Conservation (phyloP, 2,113 vertebrate genomes). For the Manacus vitellinus region DNA sequence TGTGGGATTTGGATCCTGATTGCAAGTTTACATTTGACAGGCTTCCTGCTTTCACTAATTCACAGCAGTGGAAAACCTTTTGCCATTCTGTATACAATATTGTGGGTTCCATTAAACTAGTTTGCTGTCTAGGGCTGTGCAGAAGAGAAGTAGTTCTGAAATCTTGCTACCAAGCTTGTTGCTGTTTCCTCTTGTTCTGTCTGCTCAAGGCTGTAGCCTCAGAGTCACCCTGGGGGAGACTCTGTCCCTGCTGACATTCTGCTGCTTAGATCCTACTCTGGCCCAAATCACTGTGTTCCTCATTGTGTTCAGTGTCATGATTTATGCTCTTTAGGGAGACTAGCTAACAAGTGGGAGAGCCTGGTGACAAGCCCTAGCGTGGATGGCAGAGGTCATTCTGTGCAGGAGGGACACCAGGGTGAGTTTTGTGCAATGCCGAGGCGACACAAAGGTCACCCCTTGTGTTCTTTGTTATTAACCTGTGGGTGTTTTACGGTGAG, state of each 20-base stretch:
- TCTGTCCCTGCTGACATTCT: background rate
- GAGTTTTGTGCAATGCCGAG: no score
- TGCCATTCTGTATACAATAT: background rate
- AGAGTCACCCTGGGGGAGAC: background rate
- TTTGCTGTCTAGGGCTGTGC: background rate
- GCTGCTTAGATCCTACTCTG: background rate
- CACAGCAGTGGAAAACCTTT: background rate
- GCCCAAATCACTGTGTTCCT: background rate
- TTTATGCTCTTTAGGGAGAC: background rate
- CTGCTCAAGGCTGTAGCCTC: background rate
- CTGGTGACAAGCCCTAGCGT: background rate
- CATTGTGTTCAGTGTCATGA: background rate
- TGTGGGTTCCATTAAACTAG: background rate
- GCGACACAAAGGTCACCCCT: background rate
- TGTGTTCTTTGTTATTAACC: background rate
- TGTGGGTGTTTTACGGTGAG: rapidly evolving
- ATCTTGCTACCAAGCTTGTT: background rate
- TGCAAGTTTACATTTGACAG: background rate
- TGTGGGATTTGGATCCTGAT: background rate
- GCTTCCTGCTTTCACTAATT: background rate
- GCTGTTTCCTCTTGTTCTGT: no score
- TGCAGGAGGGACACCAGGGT: no score
- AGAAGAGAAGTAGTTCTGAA: background rate
- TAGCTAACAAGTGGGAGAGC: background rate
- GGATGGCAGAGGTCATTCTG: background rate